Base-by-base conservation (phyloP, 2,113 vertebrate genomes). In the Crotalus tigris region DNA sequence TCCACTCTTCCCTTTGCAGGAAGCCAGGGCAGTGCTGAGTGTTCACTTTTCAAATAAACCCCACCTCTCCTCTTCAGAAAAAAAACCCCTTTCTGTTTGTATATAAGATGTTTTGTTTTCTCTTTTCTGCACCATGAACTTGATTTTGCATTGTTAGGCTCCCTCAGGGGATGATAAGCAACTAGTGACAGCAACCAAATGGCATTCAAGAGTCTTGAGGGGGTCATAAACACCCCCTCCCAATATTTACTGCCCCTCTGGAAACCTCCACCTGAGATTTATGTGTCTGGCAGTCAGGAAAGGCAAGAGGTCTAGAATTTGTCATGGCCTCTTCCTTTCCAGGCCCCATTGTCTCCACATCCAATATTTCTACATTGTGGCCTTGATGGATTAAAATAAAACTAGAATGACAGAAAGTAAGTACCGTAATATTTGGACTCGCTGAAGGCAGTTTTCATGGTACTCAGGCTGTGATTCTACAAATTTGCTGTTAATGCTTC, bases 1-100 rank as follows among this genome's bases (percentile, higher is more conserved):
- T 93, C 23, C 54, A 96, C 96, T 97, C 96, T 97, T 96, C 93
- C 94, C 96, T 95, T 90, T 0, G 92, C 96, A 96, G 96, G 96
- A 97, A 97, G 94, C 94, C 46, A 92, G 26, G 29, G 10, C 96
- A 93, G 94, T 96, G 96, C 96, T 96, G 96, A 96, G 96, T 92
- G 95, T 86, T 96, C 97, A 92, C 94, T 96, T 96, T 96, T 94
- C 0, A 4, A 86, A 10, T 88, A 93, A 86, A 0, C 54, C 91
- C 44, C 55, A n/a, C 85, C 17, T 15, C 69, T 33, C 12, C 24
- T 12, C 29, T 44, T 39, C 5, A 49, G 26, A 93, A 95, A 87
- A 94, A 94, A 87, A 94, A 91, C 29, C 24, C 81, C 94, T 87
- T 87, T 8, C 2, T 1, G 85, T 0, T 3, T 87, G 39, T 59